These are phyloP conservation scores for Rotaria magnacalcarata DNA, from an alignment of 2,888 invertebrate species.

Conservation along the genomic window DNA sequence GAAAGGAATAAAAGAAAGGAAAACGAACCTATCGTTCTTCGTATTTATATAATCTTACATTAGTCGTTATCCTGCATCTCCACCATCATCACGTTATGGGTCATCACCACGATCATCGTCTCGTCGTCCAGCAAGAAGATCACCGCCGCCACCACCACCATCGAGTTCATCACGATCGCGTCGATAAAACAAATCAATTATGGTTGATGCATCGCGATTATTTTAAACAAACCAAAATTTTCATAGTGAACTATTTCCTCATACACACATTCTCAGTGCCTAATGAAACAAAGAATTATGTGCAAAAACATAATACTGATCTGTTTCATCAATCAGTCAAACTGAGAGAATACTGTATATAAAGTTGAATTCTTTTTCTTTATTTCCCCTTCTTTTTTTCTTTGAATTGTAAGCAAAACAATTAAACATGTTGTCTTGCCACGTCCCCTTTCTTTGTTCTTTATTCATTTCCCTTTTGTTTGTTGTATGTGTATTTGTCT, in stretches of 20 bases:
- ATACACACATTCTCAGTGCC: neutral
- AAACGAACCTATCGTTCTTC: neutral
- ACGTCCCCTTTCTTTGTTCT: neutral
- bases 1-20: neutral
- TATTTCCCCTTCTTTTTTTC: neutral
- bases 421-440: neutral
- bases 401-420: neutral
- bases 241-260: neutral
- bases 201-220: no score
- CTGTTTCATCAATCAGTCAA: neutral
- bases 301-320: neutral
- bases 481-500: neutral
- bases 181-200: neutral
- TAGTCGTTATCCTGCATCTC: conserved; percentile 21
- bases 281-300: neutral
- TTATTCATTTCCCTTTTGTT: neutral
- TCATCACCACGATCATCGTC: neutral
- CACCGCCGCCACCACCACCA: neutral
- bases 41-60: neutral
- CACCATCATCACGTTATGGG: neutral
- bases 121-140: conserved; percentile 27
- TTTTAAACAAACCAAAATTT: neutral
- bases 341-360: neutral
- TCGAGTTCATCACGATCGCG: conserved; percentile 8
- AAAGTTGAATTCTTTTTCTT: neutral